Base-by-base conservation (phyloP, 2,888 invertebrate species). In the Hypomecis atomaria region DNA sequence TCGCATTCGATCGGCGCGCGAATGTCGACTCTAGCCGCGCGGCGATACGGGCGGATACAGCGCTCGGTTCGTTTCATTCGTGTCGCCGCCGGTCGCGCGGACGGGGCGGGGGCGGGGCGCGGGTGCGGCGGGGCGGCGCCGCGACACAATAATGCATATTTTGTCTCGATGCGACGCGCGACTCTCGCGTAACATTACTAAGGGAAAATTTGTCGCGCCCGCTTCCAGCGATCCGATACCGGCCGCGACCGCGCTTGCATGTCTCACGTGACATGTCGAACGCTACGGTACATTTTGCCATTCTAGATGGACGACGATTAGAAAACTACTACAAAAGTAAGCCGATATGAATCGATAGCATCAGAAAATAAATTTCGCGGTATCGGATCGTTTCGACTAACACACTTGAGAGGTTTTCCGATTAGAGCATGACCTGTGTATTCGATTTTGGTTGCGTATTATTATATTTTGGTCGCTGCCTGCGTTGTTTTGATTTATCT, bases 171-270 rank as follows among this genome's bases (percentile, higher is more conserved):
- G 75, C 79, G 74, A 75, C 77, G 71, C 71, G 73, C 78, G 76
- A 59, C 55, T 52, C 70, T 78, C 79, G 77, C 78, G 75, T 82
- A 79, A 87, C 90, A 91, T 91, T 92, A 92, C 92, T 92, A 92
- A 92, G 92, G 92, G 89, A 89, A 92, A 90, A 88, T 87, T 68
- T 80, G 84, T 84, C 87, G 85, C 86, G 87, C 81, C 80, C 87
- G 85, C 87, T 85, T 83, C 75, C 55, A 63, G 67, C 81, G 77
- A 76, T 76, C 82, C 86, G 86, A 80, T 71, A 78, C 80, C 84
- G 85, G 5, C 47, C 48, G 34, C 56, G 43, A 50, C 42, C 33
- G 53, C 42, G 9, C 11, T 40, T 23, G 43, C 54, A 37, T 37
- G 49, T 3, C 49, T 10, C 5, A 48, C 34, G 34, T 49, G 43